Evolutionary conservation across 2,888 invertebrate species (phyloP), one percentile per base, ranked within the genome.

Genomic region (Ecliptopera silaceata): DNA sequence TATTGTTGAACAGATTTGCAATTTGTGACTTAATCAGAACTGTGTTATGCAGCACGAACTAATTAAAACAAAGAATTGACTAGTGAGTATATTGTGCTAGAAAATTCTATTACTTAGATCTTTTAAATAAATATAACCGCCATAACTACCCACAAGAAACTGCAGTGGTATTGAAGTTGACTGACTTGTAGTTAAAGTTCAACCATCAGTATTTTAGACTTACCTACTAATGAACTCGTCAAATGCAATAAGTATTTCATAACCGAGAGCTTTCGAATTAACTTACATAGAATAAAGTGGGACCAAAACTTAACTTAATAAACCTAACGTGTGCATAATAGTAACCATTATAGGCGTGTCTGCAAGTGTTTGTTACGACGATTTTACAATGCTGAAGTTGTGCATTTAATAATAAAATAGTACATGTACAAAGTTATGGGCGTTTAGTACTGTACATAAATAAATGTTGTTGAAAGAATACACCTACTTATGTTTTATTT

Each of bases 321-420:
- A 71, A 68, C 63, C 69, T 68, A 63, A 70, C 65, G 77, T 79
- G 79, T 80, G 77, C 71, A 75, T 75, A 75, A 67, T 70, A 69
- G 75, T 70, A 75, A 75, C 69, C 75, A 70, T 71, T 72, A 62
- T 68, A 68, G 69, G 78, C 78, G 80, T 82, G 82, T 77, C 80
- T 83, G 79, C 73, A 75, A 77, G 66, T 77, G 70, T 75, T 75
- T 36, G 15, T 15, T 75, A 66, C 68, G 70, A 74, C 69, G 73
- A 79, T 78, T 85, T 86, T 89, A 83, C 86, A 85, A 88, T 89
- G 89, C 89, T 89, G 89, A 88, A 86, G 88, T 90, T 90, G 90
- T 91, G 91, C 91, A 90, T 91, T 90, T 91, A 90, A 85, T 88
- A 86, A 87, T 42, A 13, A 13, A 18, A 11, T 88, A 88, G 88